These are phyloP conservation scores for Xyrauchen texanus DNA, from an alignment of 2,113 vertebrate species.

Conservation along the genomic window DNA sequence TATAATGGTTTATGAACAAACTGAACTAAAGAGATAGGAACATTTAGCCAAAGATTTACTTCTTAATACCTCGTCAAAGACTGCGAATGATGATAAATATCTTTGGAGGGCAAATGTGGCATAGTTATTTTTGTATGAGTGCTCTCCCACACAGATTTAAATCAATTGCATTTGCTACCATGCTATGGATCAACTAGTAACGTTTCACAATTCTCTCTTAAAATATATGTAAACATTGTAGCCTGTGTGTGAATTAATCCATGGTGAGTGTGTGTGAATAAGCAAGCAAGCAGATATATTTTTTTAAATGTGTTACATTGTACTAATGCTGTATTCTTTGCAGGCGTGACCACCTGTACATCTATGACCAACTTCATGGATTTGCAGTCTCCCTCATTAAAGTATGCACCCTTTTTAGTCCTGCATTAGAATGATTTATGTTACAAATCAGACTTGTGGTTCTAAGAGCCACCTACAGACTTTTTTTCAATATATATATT, in stretches of 20 bases:
- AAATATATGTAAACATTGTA: background rate
- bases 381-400: conserved; percentile 63
- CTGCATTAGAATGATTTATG: conserved; percentile 77
- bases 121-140: background rate
- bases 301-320: background rate
- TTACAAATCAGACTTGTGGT: conserved; percentile 58
- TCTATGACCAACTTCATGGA: conserved; percentile 25
- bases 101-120: too few species aligned
- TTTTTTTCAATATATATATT: background rate
- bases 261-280: background rate
- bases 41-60: too few species aligned
- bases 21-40: too few species aligned
- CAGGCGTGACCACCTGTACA: conserved; percentile 5
- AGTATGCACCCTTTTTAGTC: conserved; percentile 71
- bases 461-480: conserved; percentile 68
- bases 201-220: conserved; percentile 1
- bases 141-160: background rate
- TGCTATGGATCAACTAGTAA: background rate
- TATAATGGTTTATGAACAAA: too few species aligned
- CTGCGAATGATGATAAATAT: background rate
- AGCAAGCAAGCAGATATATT: background rate
- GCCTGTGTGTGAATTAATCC: background rate
- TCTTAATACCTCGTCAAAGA: background rate
- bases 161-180: background rate
- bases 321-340: background rate